Conservation (phyloP, 1,140 invertebrate species). For the Saxidomus purpurata region DNA sequence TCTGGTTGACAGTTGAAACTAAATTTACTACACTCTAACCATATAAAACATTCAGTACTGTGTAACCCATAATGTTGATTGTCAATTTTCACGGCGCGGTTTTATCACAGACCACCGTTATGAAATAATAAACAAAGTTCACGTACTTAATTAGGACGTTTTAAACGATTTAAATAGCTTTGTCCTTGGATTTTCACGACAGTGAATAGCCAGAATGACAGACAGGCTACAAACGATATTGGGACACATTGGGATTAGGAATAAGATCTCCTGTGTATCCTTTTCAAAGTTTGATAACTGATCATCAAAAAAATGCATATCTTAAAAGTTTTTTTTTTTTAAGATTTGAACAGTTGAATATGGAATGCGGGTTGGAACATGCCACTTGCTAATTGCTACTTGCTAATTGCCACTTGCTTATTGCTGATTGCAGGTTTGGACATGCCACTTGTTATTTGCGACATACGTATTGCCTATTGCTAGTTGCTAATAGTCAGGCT, state of each 20-base stretch:
- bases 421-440: too few species aligned
- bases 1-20: too few species aligned
- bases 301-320: background rate
- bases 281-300: background rate
- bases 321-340: background rate
- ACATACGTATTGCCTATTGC: too few species aligned
- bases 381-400: background rate
- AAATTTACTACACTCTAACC: too few species aligned
- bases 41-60: too few species aligned
- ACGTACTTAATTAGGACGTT: background rate
- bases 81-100: background rate
- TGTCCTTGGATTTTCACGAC: background rate
- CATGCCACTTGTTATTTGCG: too few species aligned
- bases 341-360: too few species aligned
- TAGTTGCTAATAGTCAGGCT: too few species aligned
- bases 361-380: too few species aligned
- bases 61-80: too few species aligned
- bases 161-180: background rate
- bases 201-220: constrained; percentile 20
- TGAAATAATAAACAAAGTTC: constrained; percentile 19
- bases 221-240: constrained; percentile 45
- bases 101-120: background rate
- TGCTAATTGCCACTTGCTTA: background rate
- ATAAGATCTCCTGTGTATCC: constrained; percentile 37
- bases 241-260: constrained; percentile 26